Evolutionary conservation across 1,140 invertebrate genomes (phyloP), one percentile per base, ranked within the genome.

Genomic region (Lepidurus apus): DNA sequence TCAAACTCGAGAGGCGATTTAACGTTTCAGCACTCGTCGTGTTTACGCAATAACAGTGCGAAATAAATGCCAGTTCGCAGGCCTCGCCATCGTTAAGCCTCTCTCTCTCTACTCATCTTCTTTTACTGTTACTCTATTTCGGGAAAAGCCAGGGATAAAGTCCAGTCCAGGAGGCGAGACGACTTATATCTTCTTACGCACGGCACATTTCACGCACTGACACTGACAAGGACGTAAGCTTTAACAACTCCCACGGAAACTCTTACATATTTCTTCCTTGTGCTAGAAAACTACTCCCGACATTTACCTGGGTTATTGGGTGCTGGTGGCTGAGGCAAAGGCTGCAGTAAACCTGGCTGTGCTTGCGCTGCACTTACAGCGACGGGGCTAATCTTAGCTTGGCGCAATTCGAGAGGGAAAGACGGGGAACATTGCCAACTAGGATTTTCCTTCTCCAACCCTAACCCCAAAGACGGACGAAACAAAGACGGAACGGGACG

Each of bases 361-460:
- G 53, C 17, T 65, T 65, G 53, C 17, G 21, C 53, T 65, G 53
- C 53, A 65, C 53, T 65, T 65, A 65, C 53, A 65, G 21, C 53
- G 53, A 65, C 53, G 53, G 53, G 53, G 53, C 53, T 65, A 65
- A 65, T 65, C 53, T 65, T 65, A 65, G 53, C 53, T 65, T 65
- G 17, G 13, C 53, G 53, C 53, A 65, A 65, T 65, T 65, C 53
- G 13, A 1, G 53, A 65, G 53, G 53, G 53, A 65, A n/a, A 65
- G 53, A 65, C 53, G 53, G 53, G 53, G 53, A 65, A 65, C 53
- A 65, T 65, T 65, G 53, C 53, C 53, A 65, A 65, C 53, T 65
- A 65, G 53, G 53, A 65, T 7, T 65, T 65, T 65, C 53, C 13
- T 65, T 13, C 21, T 21, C 53, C 21, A 65, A 65, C 53, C 53